Evolutionary conservation across 2,888 invertebrate species (phyloP).

Genomic region (Megastigmus dorsalis): DNA sequence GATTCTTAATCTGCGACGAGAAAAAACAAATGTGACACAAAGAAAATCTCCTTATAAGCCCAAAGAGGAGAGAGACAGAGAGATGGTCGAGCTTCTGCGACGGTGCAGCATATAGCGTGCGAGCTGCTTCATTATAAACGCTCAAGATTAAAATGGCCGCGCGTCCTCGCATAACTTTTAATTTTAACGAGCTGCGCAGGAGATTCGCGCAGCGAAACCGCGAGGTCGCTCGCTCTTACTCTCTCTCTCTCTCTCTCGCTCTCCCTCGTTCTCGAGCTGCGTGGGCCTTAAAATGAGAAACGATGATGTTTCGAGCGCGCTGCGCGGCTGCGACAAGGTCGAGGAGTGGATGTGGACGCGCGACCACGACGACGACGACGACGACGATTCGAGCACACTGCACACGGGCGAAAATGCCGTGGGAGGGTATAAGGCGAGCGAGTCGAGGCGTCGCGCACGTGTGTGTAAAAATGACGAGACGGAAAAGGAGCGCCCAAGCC

Average conservation of each 20-base stretch:
- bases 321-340: slow-evolving; percentile 35
- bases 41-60: too few species aligned
- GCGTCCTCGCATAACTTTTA: slow-evolving; percentile 49
- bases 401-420: slow-evolving; percentile 7
- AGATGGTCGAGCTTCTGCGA: too few species aligned
- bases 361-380: slow-evolving; percentile 14
- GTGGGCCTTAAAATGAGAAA: slow-evolving; percentile 44
- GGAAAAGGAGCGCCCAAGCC: slow-evolving; percentile 21
- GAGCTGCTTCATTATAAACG: slow-evolving; percentile 23
- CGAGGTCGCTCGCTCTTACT: slow-evolving; percentile 10
- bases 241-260: background rate
- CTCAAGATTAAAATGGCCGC: slow-evolving; percentile 35
- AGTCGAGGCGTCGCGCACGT: too few species aligned
- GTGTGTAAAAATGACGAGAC: background rate
- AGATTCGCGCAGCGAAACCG: background rate
- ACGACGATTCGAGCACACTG: slow-evolving; percentile 20
- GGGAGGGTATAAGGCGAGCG: slow-evolving; percentile 20
- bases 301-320: slow-evolving; percentile 37
- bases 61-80: too few species aligned
- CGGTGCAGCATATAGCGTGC: too few species aligned
- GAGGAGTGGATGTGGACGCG: slow-evolving; percentile 29
- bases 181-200: slow-evolving; percentile 42
- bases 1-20: too few species aligned
- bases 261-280: background rate
- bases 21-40: too few species aligned